phyloP scores from a whole-genome alignment of 2,797 vertebrate genomes.

The Ctenopoma kingsleyae region DNA sequence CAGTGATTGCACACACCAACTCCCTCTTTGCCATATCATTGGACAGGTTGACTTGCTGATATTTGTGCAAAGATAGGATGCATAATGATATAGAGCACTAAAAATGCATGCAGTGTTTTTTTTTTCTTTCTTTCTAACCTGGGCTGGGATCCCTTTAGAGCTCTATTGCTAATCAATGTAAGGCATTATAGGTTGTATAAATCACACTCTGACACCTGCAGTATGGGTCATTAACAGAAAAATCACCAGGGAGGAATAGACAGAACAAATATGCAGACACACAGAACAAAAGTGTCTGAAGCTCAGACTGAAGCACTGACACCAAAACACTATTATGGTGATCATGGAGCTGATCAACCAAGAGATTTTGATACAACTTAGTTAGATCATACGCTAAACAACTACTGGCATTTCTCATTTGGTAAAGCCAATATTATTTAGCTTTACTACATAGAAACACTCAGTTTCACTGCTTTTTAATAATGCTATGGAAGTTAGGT shows the following conservation, averaged over 20 bases:
- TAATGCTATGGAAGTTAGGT: constrained; percentile 65
- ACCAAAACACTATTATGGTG: constrained; percentile 35
- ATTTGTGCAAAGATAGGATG: constrained; percentile 54
- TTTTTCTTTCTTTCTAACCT: constrained; percentile 42
- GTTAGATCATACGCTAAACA: constrained; percentile 10
- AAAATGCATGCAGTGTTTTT: constrained; percentile 38
- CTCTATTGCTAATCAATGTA: constrained; percentile 83
- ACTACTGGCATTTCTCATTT: constrained; percentile 31
- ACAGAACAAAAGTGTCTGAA: constrained; percentile 58
- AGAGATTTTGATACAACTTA: constrained; percentile 27
- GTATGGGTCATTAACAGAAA: constrained; percentile 79
- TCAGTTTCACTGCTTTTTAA: constrained; percentile 59
- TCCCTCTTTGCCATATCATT: constrained; percentile 53
- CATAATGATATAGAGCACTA: constrained; percentile 43
- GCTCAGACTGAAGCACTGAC: constrained; percentile 44
- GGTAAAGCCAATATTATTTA: constrained; percentile 50
- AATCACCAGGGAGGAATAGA: constrained; percentile 70
- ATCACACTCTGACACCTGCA: constrained; percentile 81
- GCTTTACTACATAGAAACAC: constrained; percentile 29
- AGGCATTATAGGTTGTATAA: constrained; percentile 83
- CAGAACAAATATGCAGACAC: constrained; percentile 72
- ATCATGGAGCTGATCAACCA: constrained; percentile 50
- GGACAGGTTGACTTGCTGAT: constrained; percentile 57
- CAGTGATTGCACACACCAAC: constrained; percentile 69
- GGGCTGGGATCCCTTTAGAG: constrained; percentile 76